Conservation (phyloP, 1,140 invertebrate species). For the Drosophila athabasca region DNA sequence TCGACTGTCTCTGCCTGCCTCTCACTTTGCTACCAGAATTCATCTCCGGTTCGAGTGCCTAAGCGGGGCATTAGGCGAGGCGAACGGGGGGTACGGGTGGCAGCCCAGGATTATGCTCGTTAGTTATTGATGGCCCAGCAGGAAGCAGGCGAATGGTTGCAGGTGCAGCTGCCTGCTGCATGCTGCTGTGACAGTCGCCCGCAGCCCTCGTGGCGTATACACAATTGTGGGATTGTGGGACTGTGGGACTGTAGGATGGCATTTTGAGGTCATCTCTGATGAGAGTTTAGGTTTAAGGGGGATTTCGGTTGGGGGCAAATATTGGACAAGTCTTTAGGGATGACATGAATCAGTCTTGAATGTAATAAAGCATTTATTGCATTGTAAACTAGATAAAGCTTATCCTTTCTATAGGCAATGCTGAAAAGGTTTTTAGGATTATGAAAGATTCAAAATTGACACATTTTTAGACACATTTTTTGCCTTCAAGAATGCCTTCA, state of each 20-base stretch:
- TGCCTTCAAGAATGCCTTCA: too few species aligned
- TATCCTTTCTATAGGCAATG: too few species aligned
- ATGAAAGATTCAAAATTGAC: too few species aligned
- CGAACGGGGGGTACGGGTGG: constrained; percentile 6
- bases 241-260: neutral
- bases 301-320: neutral
- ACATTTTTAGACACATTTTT: too few species aligned
- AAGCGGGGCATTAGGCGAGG: constrained; percentile 14
- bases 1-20: neutral
- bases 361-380: neutral
- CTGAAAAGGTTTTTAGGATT: too few species aligned
- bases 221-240: constrained; percentile 2
- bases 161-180: constrained; percentile 29
- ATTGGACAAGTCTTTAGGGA: too few species aligned
- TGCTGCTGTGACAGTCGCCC: constrained; percentile 8
- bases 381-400: too few species aligned
- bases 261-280: constrained; percentile 4
- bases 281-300: neutral
- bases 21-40: constrained; percentile 18
- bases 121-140: constrained; percentile 46
- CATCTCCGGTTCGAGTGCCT: constrained; percentile 39
- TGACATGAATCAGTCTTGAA: too few species aligned
- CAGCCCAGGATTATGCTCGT: constrained; percentile 48
- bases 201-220: constrained; percentile 26
- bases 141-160: constrained; percentile 12